Conservation (phyloP, 2,888 invertebrate genomes). For the Drosophila putrida region DNA sequence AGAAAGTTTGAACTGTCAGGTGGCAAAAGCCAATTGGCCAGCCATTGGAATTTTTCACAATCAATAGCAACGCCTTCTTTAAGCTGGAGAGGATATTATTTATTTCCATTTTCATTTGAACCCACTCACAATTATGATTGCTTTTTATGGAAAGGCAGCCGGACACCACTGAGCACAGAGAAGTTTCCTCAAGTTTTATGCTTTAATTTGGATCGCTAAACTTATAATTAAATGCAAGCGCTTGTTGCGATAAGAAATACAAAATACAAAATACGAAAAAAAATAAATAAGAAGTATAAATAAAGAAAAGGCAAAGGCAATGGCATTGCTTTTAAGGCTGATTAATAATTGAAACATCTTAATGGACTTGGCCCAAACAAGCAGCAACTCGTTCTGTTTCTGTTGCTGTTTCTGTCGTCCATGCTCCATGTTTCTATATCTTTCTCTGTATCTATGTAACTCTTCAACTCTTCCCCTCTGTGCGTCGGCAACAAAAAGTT, state of each 20-base stretch:
- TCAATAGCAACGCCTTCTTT: conserved; percentile 47
- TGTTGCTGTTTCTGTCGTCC: conserved; percentile 6
- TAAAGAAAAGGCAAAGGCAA: conserved; percentile 40
- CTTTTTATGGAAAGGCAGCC: conserved; percentile 1
- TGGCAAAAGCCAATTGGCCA: conserved; percentile 78
- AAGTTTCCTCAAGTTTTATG: conserved; percentile 11
- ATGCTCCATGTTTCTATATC: conserved; percentile 7
- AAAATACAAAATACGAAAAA: too few species aligned
- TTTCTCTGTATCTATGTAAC: conserved; percentile 9
- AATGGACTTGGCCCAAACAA: conserved; percentile 71
- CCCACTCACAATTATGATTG: background rate
- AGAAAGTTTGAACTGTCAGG: conserved; percentile 78
- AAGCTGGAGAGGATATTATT: conserved; percentile 31
- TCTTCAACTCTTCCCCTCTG: conserved; percentile 5
- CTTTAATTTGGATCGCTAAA: conserved; percentile 32
- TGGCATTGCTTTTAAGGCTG: conserved; percentile 75
- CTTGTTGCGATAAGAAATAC: conserved; percentile 62
- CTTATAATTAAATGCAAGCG: conserved; percentile 77
- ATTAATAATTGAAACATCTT: conserved; percentile 77
- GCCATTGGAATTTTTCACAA: conserved; percentile 67
- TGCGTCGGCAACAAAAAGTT: conserved; percentile 60
- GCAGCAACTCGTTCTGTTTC: conserved; percentile 53
- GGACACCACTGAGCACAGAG: background rate
- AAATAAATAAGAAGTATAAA: conserved; percentile 29
- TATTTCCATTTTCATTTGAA: conserved; percentile 32